Conservation (phyloP, 2,888 invertebrate genomes). For the Koerneria pararmatus region DNA sequence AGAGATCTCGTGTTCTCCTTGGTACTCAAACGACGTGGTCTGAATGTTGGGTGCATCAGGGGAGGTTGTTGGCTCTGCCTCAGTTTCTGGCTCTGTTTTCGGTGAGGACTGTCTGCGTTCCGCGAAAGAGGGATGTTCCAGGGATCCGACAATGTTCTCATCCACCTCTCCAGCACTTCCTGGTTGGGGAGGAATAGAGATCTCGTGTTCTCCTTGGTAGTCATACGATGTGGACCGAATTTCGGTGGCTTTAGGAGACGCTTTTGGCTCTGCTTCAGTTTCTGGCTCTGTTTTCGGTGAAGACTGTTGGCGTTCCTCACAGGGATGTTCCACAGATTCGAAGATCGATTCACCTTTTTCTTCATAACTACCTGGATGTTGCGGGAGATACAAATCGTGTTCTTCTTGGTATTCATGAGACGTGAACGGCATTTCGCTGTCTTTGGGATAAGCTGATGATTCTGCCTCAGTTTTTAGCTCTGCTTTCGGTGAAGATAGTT, state of each 20-base stretch:
- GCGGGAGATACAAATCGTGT: conserved; percentile 22
- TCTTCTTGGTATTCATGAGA: conserved; percentile 13
- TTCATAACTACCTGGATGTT: conserved; percentile 26
- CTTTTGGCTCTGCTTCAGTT: background rate
- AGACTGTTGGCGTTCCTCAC: conserved; percentile 21
- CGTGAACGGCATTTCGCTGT: background rate
- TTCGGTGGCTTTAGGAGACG: background rate
- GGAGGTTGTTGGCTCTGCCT: background rate
- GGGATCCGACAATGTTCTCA: too few relatives aligned
- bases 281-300: background rate
- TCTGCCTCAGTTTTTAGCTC: background rate
- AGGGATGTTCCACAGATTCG: conserved; percentile 16
- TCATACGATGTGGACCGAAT: too few relatives aligned
- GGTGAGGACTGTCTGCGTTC: conserved; percentile 19
- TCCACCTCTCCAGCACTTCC: too few relatives aligned
- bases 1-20: conserved; percentile 8
- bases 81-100: background rate
- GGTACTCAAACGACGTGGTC: too few relatives aligned
- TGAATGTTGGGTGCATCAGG: background rate
- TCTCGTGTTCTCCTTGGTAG: conserved; percentile 16
- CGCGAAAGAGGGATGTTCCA: conserved; percentile 21
- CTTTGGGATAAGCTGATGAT: background rate
- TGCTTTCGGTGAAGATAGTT: background rate
- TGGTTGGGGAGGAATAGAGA: conserved; percentile 19
- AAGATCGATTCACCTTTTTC: too few relatives aligned